Base-by-base conservation (phyloP, 2,797 vertebrate genomes). In the Dendrocincla tyrannina region DNA sequence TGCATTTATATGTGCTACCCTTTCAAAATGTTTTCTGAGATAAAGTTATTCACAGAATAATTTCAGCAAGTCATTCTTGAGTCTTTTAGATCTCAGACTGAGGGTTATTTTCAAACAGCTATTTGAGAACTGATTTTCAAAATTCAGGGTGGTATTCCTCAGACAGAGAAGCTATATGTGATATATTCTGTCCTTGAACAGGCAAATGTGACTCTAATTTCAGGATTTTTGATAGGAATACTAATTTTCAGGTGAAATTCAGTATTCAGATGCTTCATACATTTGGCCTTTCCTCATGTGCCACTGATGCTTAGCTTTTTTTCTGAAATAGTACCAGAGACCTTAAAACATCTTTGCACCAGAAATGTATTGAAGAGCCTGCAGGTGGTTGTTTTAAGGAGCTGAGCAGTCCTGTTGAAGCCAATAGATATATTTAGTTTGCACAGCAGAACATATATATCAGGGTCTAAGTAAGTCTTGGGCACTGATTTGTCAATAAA, bases 21-120 rank as follows among this genome's bases (percentile, higher is more conserved):
- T 70, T 95, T 92, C 73, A 93, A 89, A 96, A 85, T 41, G 37
- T 88, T 89, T 95, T 94, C 81, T 52, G 87, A 95, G 82, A 78
- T 68, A 72, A 87, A 94, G 66, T 52, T 91, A 77, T 84, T 92
- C 82, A 72, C 27, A 47, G 79, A 72, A 84, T 91, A 85, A 91
- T 93, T 96, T 91, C 62, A 84, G 37, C 28, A 81, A 93, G 55
- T 88, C 69, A 78, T 83, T 94, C 66, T 52, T 64, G 64, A 88
- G 62, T 81, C 76, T 93, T 63, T 96, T 75, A 93, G 87, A 88
- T 92, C 82, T 91, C 69, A 73, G 42, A 19, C 27, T 63, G 79
- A 73, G 72, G 78, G 85, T 88, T 91, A 47, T 89, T 92, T 94
- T 93, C 85, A 88, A 93, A 91, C 66, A 91, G 25, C 50, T 63